These are phyloP conservation scores for Trichechus manatus DNA, from an alignment of 2,113 vertebrate genomes.

Conservation along the genomic window DNA sequence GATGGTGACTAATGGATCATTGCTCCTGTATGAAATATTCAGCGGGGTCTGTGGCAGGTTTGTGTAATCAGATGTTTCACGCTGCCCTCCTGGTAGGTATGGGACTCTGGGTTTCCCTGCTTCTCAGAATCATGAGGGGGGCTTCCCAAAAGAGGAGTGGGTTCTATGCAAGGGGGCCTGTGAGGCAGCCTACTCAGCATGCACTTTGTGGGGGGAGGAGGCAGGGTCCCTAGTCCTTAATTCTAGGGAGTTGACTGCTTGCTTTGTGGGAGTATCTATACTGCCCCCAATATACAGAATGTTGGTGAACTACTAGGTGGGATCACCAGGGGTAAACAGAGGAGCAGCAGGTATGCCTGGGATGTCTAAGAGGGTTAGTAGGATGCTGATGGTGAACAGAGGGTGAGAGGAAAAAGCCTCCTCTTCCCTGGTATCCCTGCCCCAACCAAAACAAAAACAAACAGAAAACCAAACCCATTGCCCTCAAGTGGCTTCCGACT, in stretches of 20 bases:
- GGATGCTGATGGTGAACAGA: neutral
- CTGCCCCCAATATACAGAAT: neutral
- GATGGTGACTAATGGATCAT: conserved; percentile 71
- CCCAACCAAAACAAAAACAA: neutral
- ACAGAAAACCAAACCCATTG: no score
- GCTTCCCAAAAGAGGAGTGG: neutral
- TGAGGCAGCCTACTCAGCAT: neutral
- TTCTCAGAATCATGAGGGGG: neutral
- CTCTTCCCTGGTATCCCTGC: neutral
- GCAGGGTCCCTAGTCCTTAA: neutral
- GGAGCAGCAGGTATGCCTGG: neutral
- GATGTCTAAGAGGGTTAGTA: neutral
- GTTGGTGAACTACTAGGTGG: neutral
- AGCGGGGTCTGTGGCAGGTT: neutral
- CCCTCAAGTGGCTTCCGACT: no score
- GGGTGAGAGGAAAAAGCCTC: neutral
- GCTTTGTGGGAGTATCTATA: neutral
- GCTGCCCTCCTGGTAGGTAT: conserved; percentile 31
- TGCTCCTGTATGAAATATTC: conserved; percentile 58
- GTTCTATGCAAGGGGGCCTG: neutral
- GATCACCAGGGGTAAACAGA: neutral
- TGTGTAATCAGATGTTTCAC: conserved; percentile 53
- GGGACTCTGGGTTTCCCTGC: conserved; percentile 68
- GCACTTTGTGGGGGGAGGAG: neutral
- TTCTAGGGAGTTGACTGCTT: neutral